These are phyloP conservation scores for Sitobion miscanthi DNA, from an alignment of 1,140 invertebrate species.

Conservation along the genomic window DNA sequence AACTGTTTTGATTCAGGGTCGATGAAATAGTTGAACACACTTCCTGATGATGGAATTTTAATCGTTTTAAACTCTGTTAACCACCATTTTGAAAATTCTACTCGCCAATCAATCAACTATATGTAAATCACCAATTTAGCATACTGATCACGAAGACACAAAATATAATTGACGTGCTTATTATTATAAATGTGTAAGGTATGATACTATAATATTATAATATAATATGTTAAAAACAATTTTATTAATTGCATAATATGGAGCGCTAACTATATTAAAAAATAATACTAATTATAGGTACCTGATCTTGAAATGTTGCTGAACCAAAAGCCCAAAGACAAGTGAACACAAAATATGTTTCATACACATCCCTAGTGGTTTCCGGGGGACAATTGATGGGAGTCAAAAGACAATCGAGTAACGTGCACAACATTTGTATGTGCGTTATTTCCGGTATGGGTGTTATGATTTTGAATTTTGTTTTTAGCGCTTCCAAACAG, in stretches of 20 bases:
- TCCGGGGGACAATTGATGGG: slow-evolving; percentile 81
- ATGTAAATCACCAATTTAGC: not conserved
- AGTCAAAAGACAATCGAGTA: slow-evolving; percentile 86
- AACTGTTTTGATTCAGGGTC: slow-evolving; percentile 86
- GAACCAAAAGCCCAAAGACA: slow-evolving; percentile 95
- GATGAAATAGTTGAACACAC: slow-evolving; percentile 91
- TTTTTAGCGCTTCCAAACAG: slow-evolving; percentile 77
- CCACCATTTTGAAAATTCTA: slow-evolving; percentile 95
- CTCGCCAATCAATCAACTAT: slow-evolving; percentile 81
- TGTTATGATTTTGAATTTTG: slow-evolving; percentile 88
- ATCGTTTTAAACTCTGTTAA: slow-evolving; percentile 87
- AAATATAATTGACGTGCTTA: too few species aligned
- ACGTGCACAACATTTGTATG: slow-evolving; percentile 86
- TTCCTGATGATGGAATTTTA: slow-evolving; percentile 81
- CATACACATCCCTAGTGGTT: slow-evolving; percentile 91
- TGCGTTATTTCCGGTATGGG: slow-evolving; percentile 90
- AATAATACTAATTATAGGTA: slow-evolving; percentile 59
- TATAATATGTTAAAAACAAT: not conserved
- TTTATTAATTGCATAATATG: not conserved
- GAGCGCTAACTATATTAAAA: not conserved
- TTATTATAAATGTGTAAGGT: too few species aligned
- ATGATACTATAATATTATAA: too few species aligned
- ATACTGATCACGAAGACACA: not conserved
- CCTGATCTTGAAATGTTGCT: slow-evolving; percentile 85
- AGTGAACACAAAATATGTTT: slow-evolving; percentile 92